Conservation (phyloP, 2,113 vertebrate species). For the Aphyosemion australe region DNA sequence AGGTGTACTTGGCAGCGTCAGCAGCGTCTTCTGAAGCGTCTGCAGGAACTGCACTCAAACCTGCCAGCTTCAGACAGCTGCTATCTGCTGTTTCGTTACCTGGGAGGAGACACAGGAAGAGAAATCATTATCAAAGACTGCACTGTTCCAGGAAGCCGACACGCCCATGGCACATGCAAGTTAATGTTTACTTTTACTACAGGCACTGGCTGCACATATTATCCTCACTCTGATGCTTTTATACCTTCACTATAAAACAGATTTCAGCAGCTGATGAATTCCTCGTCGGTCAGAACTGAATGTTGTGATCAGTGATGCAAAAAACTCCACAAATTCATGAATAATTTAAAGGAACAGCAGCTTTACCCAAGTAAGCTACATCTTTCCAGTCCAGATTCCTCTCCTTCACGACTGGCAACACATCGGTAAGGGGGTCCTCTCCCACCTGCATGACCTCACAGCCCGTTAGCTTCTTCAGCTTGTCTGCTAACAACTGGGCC, state of each 20-base stretch:
- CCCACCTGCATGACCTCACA: conserved; percentile 72
- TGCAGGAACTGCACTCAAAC: conserved; percentile 83
- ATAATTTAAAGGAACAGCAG: background rate
- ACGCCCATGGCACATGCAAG: background rate
- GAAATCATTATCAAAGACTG: background rate
- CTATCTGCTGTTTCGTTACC: conserved; percentile 86
- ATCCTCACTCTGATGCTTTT: too few species aligned
- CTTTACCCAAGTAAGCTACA: conserved; percentile 88
- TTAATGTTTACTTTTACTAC: too few species aligned
- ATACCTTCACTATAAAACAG: too few species aligned
- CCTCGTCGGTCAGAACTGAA: too few species aligned
- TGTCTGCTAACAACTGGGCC: conserved; percentile 59
- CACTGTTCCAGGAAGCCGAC: background rate
- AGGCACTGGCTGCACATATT: too few species aligned
- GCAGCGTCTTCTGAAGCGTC: conserved; percentile 78
- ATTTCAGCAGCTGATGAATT: too few species aligned
- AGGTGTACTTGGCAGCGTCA: conserved; percentile 85
- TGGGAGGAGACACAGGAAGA: conserved; percentile 37
- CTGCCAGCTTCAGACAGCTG: conserved; percentile 84
- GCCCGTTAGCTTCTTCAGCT: conserved; percentile 73
- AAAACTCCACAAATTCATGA: too few species aligned
- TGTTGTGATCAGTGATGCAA: too few species aligned
- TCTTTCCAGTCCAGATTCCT: conserved; percentile 85
- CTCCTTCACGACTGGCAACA: conserved; percentile 75
- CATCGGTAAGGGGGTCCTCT: conserved; percentile 69